Percentiles rank a stretch among this genome's conserved stretches.
phyloP scores from a whole-genome alignment of 2,797 vertebrate species.

The Darevskia nairensis region DNA sequence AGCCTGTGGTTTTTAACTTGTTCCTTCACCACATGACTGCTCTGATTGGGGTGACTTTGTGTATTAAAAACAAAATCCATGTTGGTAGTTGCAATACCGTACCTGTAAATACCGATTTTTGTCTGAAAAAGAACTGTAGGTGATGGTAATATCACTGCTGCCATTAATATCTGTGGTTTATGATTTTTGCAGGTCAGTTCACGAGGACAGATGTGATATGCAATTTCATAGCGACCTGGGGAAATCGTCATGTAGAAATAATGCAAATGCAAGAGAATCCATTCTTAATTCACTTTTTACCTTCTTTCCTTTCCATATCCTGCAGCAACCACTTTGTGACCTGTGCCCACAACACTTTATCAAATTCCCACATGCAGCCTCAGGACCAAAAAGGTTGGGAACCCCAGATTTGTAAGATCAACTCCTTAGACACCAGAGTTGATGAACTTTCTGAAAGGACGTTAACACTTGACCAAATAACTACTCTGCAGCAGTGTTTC shows the following conservation, averaged over 20 bases:
- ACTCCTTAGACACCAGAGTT: background rate
- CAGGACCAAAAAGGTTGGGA: too few relatives aligned
- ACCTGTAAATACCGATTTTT: background rate
- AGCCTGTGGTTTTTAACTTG: background rate
- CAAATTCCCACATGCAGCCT: too few relatives aligned
- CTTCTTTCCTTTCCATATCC: too few relatives aligned
- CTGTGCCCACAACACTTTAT: too few relatives aligned
- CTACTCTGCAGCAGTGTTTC: background rate
- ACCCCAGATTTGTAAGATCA: background rate
- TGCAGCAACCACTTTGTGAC: too few relatives aligned
- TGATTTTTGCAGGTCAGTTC: too few relatives aligned
- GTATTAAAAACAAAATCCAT: background rate
- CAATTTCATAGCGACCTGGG: too few relatives aligned
- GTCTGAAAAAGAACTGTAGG: background rate
- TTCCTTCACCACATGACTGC: constrained; percentile 41
- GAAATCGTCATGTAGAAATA: too few relatives aligned
- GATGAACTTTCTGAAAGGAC: background rate
- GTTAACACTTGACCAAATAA: background rate
- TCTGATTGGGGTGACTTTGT: constrained; percentile 22
- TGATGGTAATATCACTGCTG: background rate
- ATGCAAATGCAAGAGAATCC: too few relatives aligned
- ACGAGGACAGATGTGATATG: too few relatives aligned
- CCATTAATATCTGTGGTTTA: background rate
- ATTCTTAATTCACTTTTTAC: too few relatives aligned
- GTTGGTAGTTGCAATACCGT: background rate